Evolutionary conservation across 2,797 vertebrate genomes (phyloP), one percentile per base, ranked within the genome.

Genomic region (Etheostoma nigrum): DNA sequence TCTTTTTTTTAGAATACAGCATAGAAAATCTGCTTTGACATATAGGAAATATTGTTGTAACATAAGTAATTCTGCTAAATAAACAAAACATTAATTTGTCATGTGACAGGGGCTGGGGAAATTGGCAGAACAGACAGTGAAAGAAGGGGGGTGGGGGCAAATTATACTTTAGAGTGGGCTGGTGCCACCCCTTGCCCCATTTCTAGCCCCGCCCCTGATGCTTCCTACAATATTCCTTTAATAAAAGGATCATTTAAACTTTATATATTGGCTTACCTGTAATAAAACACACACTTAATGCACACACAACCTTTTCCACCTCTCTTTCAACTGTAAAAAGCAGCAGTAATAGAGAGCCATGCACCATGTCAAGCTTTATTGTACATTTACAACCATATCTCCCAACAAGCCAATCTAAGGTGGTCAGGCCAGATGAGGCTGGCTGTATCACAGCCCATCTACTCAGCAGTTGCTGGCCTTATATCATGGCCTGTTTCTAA

Each of bases 341-440:
- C 73, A 55, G 65, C 55, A 1, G 78, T 81, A 83, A 88, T 79
- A 79, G 81, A 86, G 78, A 86, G 59, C 76, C 27, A 13, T 52
- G 53, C 42, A 59, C 49, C 49, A 47, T 72, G 85, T 90, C 82
- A 84, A 82, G 85, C 62, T 86, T 76, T 84, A 87, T 84, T 90
- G 91, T 87, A 91, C 82, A 87, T 92, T 90, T 89, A 91, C 86
- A 88, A 90, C 82, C 83, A 45, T 33, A 78, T 86, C 70, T 78
- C 74, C 76, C 75, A 73, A 83, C 82, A 73, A 85, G 83, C 79
- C 86, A 72, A 76, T 90, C 82, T 69, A 13, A 79, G 82, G 83
- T 71, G 64, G 71, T 4, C 57, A 81, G 71, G 72, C 87, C 88
- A 86, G 86, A 81, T 62, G 89, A 86, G 88, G 30, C 74, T n/a